Evolutionary conservation across 2,113 vertebrate genomes (phyloP), one percentile per base, ranked within the genome.

Genomic region (Ammodytes dubius): DNA sequence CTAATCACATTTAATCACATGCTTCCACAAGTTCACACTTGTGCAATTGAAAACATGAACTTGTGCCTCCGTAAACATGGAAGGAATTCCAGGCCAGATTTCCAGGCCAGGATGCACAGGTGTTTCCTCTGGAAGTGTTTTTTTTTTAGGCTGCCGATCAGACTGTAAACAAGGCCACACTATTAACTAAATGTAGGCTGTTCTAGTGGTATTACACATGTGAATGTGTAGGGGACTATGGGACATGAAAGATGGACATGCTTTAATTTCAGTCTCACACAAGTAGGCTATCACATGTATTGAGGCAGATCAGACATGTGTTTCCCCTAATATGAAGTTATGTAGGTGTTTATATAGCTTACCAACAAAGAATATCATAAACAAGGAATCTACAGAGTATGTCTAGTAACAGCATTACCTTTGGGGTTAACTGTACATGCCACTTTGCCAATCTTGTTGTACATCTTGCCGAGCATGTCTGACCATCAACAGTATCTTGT

Each of bases 331-430:
- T 43, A 13, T 13, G 6, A 45, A 52, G 37, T 10, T 58, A 14
- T 35, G 17, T 39, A 45, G 3, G 35, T 10, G 14, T 54, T 1
- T 4, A 15, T 14, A 4, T 50, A 35, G 3, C 2, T 0, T 0
- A 39, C 0, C n/a, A 0, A 19, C 5, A 14, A 64, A 49, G n/a
- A 56, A 43, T 73, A 2, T 47, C 3, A 53, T 43, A 69, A 79
- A 85, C 87, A 81, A 76, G 86, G 74, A 85, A 69, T 42, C 39
- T 12, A 0, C 27, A 19, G 27, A 66, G 74, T 17, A 70, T 15
- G 14, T 65, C 3, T 4, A 8, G 4, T 39, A 52, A 4, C 12
- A 6, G n/a, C 5, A 10, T 2, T 17, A 27, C 42, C 19, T 71
- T 27, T 7, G 14, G 59, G 12, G 2, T 53, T 68, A 56, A 1